Base-by-base conservation (phyloP, 2,797 vertebrate genomes). In the Anguilla obscura region DNA sequence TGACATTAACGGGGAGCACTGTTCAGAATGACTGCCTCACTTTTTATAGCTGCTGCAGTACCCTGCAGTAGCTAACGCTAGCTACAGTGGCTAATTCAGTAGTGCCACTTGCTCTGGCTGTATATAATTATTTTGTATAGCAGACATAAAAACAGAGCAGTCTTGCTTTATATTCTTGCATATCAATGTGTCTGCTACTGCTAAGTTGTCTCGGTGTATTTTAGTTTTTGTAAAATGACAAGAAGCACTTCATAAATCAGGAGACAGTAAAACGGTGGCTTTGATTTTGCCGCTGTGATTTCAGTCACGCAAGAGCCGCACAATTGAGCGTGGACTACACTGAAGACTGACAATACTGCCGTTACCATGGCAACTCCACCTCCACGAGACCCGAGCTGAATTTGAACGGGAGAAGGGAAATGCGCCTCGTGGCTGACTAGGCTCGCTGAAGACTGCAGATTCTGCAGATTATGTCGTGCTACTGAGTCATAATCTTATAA, bases 381-480 rank as follows among this genome's bases (percentile, higher is more conserved):
- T 10, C 85, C 85, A 69, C 52, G 60, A n/a, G 54, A 87, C 54
- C 33, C 82, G 86, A 83, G 79, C 79, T 50, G 40, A 45, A 87
- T 40, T 69, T 50, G 40, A 76, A 40, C 71, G 16, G 71, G 33
- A 36, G 3, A 33, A 76, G 71, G 71, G 71, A 40, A 33, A 40
- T 21, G 71, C 8, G 71, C 71, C 71, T 76, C 71, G 54, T 58
- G 74, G 18, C 52, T 87, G 71, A 45, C 33, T 27, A 16, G 71
- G 71, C 71, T 18, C 16, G 12, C 12, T 3, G 33, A 76, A 87
- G 86, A 79, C 24, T 87, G 54, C 52, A 63, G 52, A 87, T n/a
- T 58, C 27, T 76, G 33, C 52, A 79, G 86, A 74, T 87, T 87
- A 36, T 33, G 50, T 48, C 14, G 71, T 40, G 30, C 40, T 14